Percentiles rank a stretch among this genome's conserved stretches.
Conservation (phyloP, 2,888 invertebrate species). For the Hymenopus coronatus region DNA sequence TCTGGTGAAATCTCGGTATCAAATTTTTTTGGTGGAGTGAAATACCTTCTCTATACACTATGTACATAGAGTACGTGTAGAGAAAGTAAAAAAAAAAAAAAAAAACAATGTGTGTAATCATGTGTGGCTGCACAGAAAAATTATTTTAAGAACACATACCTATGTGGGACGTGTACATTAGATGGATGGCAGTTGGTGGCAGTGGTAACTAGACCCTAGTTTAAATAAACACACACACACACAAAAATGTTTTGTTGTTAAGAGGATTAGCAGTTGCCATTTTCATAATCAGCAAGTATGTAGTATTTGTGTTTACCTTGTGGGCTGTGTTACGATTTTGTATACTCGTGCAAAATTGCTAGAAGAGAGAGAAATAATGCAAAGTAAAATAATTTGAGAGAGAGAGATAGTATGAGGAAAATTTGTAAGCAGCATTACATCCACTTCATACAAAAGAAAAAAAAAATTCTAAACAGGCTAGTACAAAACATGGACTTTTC, state of each 20-base stretch:
- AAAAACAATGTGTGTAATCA: too few species aligned
- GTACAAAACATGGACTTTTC: not conserved
- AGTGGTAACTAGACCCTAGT: not conserved
- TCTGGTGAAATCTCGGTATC: too few species aligned
- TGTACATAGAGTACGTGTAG: too few species aligned
- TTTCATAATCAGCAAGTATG: slow-evolving; percentile 1
- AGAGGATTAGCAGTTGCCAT: not conserved
- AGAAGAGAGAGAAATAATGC: slow-evolving; percentile 23
- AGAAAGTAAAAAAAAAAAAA: too few species aligned
- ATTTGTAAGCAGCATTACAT: not conserved
- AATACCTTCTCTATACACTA: too few species aligned
- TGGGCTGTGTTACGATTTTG: slow-evolving; percentile 20
- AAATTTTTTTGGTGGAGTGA: too few species aligned
- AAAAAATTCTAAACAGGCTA: not conserved
- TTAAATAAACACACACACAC: not conserved
- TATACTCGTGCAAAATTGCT: slow-evolving; percentile 31
- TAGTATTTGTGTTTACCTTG: slow-evolving; percentile 15
- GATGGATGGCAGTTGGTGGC: not conserved
- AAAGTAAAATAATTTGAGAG: slow-evolving; percentile 1
- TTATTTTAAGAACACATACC: too few species aligned
- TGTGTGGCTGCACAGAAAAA: too few species aligned
- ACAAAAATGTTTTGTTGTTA: not conserved
- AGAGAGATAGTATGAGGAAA: not conserved
- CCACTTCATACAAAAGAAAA: not conserved
- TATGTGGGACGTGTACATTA: not conserved